Conservation (phyloP, 2,113 vertebrate species). For the Haliaeetus leucogaster region DNA sequence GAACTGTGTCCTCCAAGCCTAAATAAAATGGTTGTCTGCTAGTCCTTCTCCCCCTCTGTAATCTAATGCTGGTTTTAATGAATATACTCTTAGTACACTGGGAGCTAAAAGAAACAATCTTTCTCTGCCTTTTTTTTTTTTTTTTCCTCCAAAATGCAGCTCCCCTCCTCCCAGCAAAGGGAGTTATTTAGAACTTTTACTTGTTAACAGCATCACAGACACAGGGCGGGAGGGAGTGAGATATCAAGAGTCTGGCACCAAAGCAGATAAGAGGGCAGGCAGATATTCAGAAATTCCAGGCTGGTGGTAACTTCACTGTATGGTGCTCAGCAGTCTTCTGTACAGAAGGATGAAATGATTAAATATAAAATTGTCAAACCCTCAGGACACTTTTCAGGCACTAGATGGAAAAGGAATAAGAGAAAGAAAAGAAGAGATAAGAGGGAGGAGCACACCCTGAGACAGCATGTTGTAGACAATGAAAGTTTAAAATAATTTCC, state of each 20-base stretch:
- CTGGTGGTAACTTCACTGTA: neutral
- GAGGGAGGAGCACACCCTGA: neutral
- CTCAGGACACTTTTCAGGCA: constrained; percentile 38
- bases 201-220: neutral
- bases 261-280: constrained; percentile 27
- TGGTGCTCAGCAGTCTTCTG: constrained; percentile 10
- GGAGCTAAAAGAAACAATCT: neutral
- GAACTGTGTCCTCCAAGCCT: neutral
- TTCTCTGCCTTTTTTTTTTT: neutral
- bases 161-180: neutral
- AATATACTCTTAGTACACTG: neutral
- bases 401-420: neutral
- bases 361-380: constrained; percentile 41
- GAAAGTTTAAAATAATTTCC: neutral
- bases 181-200: constrained; percentile 12
- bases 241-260: neutral
- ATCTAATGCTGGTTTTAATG: neutral
- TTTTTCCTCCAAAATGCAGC: neutral
- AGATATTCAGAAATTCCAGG: constrained; percentile 22
- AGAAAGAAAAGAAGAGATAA: constrained; percentile 34
- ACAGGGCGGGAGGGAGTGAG: neutral
- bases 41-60: neutral
- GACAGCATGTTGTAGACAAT: neutral
- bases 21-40: neutral
- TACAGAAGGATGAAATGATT: constrained; percentile 46